These are phyloP conservation scores for Arrhopalites spinosus DNA, from an alignment of 2,888 invertebrate species.

Conservation along the genomic window DNA sequence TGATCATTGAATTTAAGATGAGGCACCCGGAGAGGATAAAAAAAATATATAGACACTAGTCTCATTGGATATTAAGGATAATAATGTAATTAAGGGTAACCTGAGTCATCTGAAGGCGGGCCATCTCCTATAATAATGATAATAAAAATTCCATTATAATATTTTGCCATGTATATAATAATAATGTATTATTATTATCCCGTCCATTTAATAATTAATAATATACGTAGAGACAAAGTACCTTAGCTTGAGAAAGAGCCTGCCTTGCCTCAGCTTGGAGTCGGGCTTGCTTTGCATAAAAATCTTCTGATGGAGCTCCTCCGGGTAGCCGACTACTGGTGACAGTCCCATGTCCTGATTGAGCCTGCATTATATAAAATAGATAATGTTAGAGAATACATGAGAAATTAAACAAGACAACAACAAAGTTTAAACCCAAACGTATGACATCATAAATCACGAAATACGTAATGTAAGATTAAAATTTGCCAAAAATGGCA, in stretches of 20 bases:
- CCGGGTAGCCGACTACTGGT: constrained; percentile 56
- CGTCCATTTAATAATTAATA: too few relatives aligned
- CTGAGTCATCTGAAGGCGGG: constrained; percentile 80
- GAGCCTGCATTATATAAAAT: constrained; percentile 38
- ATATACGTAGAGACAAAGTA: constrained; percentile 62
- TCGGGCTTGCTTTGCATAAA: constrained; percentile 78
- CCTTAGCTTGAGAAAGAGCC: constrained; percentile 86
- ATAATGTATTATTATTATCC: too few relatives aligned
- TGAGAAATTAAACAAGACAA: too few relatives aligned
- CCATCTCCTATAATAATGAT: too few relatives aligned
- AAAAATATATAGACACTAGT: neutral
- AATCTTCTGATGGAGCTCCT: constrained; percentile 65
- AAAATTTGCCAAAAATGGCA: neutral
- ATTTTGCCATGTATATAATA: neutral
- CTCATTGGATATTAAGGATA: neutral
- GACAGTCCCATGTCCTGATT: constrained; percentile 55
- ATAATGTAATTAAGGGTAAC: constrained; percentile 26
- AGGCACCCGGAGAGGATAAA: neutral
- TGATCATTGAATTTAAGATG: constrained; percentile 1
- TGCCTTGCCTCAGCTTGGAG: constrained; percentile 85
- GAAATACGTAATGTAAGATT: neutral
- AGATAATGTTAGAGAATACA: neutral
- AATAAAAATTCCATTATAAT: too few relatives aligned
- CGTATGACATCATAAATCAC: neutral
- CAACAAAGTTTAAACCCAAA: too few relatives aligned